Conservation (phyloP, 2,797 vertebrate genomes). For the Pseudochirops corinnae region DNA sequence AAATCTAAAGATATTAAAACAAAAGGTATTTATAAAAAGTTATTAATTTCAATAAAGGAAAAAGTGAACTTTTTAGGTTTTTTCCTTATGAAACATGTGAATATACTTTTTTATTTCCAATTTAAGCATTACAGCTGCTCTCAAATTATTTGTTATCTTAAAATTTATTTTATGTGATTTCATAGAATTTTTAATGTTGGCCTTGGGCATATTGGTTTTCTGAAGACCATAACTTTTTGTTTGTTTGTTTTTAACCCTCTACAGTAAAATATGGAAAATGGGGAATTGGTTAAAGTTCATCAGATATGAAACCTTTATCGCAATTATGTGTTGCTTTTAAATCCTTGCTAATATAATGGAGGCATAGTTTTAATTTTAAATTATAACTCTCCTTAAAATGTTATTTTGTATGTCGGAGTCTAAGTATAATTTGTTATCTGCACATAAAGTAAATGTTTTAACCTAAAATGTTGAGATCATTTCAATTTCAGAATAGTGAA, state of each 20-base stretch:
- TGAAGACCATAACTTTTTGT: neutral
- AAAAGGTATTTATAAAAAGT: neutral
- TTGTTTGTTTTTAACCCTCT: neutral
- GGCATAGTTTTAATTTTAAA: neutral
- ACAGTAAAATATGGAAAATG: neutral
- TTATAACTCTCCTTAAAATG: neutral
- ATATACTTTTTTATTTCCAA: neutral
- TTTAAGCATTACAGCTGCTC: neutral
- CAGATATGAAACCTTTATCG: neutral
- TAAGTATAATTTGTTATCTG: neutral
- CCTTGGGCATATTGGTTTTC: neutral
- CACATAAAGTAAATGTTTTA: neutral
- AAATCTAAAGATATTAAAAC: neutral
- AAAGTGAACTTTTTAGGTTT: neutral
- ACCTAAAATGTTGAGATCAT: conserved; percentile 13
- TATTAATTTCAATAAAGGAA: neutral
- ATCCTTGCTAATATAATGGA: neutral
- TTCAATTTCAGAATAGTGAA: conserved; percentile 44
- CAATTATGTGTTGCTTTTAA: neutral
- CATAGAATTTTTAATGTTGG: neutral
- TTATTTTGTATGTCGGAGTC: neutral
- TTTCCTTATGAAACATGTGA: neutral
- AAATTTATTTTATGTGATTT: neutral
- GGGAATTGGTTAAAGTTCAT: neutral
- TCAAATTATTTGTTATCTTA: neutral